Conservation (phyloP, 2,888 invertebrate species). For the Eremobia ochroleuca region DNA sequence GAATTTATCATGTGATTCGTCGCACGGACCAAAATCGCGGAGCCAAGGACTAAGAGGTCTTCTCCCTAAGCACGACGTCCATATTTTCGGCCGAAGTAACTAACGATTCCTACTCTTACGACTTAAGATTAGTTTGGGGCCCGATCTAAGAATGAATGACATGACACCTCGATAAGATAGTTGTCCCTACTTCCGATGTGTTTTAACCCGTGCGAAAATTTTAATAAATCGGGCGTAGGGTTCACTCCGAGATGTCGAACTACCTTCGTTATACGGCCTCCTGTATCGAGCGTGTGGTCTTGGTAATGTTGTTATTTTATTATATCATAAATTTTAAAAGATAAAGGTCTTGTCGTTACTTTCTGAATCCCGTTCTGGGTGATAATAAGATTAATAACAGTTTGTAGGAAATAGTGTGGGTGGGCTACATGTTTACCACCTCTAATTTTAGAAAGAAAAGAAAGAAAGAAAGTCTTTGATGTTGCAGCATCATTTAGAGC, state of each 20-base stretch:
- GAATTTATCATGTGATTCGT: slow-evolving; percentile 22
- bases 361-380: neutral
- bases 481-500: neutral
- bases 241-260: neutral
- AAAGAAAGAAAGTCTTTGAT: neutral
- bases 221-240: neutral
- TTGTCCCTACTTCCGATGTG: neutral
- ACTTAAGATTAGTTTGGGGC: neutral
- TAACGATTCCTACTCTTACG: neutral
- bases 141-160: neutral
- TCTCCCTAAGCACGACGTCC: neutral
- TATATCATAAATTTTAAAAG: neutral
- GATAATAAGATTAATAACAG: neutral
- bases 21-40: neutral
- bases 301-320: neutral
- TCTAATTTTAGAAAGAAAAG: neutral
- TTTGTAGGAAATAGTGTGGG: neutral
- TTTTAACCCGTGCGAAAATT: neutral
- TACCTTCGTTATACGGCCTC: neutral
- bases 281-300: neutral
- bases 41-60: neutral
- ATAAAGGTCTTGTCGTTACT: neutral
- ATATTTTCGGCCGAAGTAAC: neutral
- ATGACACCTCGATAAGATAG: neutral
- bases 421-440: neutral